Percentiles rank a stretch among this genome's conserved stretches.
phyloP scores from a whole-genome alignment of 2,113 vertebrate species.

The Indicator indicator region DNA sequence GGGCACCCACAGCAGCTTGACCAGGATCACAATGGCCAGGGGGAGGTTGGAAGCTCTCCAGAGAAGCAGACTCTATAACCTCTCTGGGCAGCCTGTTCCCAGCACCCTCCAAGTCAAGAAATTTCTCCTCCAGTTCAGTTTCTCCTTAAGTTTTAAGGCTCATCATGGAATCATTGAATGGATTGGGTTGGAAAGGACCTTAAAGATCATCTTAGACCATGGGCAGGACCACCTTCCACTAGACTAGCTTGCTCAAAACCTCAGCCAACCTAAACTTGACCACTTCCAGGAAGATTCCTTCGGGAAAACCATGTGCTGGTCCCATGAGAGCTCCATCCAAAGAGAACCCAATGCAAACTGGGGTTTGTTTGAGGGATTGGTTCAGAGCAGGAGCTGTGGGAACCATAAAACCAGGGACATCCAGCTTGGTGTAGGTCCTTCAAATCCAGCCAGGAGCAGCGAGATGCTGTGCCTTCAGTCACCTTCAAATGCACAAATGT shows the following conservation, averaged over 20 bases:
- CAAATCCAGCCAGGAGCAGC: rapidly evolving
- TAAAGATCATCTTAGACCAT: no score
- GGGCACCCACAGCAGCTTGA: no score
- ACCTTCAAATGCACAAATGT: rapidly evolving
- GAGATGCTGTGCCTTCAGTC: neutral
- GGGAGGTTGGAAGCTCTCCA: no score
- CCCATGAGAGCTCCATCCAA: neutral
- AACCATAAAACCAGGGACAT: neutral
- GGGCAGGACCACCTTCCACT: neutral
- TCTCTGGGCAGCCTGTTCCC: no score
- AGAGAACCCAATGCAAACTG: neutral
- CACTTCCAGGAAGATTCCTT: neutral
- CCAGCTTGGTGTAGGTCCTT: rapidly evolving
- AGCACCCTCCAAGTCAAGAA: no score
- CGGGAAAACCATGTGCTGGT: neutral
- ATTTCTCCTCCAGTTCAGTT: no score
- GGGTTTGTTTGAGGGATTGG: neutral
- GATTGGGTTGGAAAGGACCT: no score
- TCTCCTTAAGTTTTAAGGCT: no score
- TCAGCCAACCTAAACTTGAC: neutral
- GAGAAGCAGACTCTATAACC: no score
- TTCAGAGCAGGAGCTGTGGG: neutral
- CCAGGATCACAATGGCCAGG: no score
- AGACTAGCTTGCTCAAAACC: neutral
- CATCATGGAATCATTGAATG: no score